A percentile compares a stretch with the other conserved stretches of the same genome.
Conservation (phyloP, 35 echinoderm and acorn worm genomes). For the Heliocidaris erythrogramma region DNA sequence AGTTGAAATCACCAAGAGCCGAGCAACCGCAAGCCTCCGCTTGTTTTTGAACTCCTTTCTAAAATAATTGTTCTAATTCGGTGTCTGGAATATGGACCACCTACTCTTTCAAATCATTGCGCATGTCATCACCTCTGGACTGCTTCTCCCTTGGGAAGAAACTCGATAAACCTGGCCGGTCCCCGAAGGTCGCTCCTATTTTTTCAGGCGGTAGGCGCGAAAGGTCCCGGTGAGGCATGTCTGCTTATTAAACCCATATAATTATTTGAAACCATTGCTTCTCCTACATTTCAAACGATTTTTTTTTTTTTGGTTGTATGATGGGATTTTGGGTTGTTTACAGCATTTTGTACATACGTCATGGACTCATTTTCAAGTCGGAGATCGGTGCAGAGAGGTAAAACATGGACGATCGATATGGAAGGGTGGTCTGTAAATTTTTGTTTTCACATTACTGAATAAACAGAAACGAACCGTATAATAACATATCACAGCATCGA, state of each 20-base stretch:
- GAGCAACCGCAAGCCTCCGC: not conserved
- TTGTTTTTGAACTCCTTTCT: not conserved
- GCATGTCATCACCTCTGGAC: not conserved
- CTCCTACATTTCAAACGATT: not conserved
- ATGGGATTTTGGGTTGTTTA: not conserved
- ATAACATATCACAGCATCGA: not conserved
- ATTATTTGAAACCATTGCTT: not conserved
- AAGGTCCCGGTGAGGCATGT: not conserved
- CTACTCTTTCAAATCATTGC: not conserved
- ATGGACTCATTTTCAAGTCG: not conserved
- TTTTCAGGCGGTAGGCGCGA: not conserved
- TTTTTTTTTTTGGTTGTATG: not conserved
- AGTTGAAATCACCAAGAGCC: not conserved
- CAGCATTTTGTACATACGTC: not conserved
- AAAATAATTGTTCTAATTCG: not conserved
- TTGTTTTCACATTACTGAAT: not conserved
- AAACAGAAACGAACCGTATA: not conserved
- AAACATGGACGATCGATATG: not conserved
- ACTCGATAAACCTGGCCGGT: not conserved
- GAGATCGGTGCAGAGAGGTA: not conserved
- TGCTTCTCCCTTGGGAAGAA: not conserved
- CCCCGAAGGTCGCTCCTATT: not conserved
- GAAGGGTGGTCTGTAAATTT: not conserved
- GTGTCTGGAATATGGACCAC: not conserved
- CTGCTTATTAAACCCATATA: not conserved